phyloP scores from a whole-genome alignment of 2,888 invertebrate genomes.

The Subacronicta megacephala region DNA sequence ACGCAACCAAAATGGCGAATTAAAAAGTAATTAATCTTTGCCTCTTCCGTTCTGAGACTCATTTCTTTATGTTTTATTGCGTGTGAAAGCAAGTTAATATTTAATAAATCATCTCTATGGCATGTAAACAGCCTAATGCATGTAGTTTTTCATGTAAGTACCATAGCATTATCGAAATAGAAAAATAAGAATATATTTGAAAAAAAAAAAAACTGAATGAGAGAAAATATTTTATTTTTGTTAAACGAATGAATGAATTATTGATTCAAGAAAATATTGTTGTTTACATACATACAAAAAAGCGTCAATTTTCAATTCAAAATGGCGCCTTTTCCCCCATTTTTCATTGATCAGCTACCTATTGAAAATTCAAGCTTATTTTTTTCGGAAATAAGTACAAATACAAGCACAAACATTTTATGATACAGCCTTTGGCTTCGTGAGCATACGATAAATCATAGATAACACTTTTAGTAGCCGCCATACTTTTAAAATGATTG shows the following conservation, averaged over 20 bases:
- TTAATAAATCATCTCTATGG: slow-evolving; percentile 70
- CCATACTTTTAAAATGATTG: slow-evolving; percentile 42
- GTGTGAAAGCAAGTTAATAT: slow-evolving; percentile 78
- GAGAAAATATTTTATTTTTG: no score
- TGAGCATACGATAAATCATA: slow-evolving; percentile 41
- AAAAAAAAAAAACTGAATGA: not conserved
- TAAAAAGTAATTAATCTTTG: slow-evolving; percentile 83
- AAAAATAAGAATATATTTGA: not conserved
- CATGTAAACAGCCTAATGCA: slow-evolving; percentile 19
- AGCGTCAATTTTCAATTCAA: no score
- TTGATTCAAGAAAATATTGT: no score
- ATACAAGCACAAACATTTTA: not conserved
- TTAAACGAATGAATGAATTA: no score
- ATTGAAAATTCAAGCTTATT: not conserved
- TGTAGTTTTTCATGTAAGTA: slow-evolving; percentile 3
- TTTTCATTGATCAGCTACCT: no score
- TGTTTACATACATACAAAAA: no score
- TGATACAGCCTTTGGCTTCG: slow-evolving; percentile 25
- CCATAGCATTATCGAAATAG: not conserved
- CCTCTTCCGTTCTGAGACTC: slow-evolving; percentile 69
- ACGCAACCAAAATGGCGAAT: slow-evolving; percentile 83
- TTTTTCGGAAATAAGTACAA: not conserved
- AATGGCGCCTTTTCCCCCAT: no score
- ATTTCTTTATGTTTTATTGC: slow-evolving; percentile 74
- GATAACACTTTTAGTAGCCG: slow-evolving; percentile 20